phyloP scores from a whole-genome alignment of 2,113 vertebrate species.

The Neodon shergylaensis region DNA sequence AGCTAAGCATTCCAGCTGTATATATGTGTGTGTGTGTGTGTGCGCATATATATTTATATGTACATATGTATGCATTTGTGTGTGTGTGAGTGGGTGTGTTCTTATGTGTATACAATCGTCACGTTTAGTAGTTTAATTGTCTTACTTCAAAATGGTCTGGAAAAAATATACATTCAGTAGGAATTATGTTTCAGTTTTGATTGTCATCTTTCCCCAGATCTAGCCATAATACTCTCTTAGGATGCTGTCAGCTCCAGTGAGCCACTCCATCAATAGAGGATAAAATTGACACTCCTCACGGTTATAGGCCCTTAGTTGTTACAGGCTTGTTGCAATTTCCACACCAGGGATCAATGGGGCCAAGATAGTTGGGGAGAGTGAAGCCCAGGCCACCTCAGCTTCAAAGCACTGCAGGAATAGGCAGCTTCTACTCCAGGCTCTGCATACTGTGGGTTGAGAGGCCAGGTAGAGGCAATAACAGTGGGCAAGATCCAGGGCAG shows the following conservation, averaged over 20 bases:
- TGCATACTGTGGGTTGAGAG: too few relatives aligned
- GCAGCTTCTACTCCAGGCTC: too few relatives aligned
- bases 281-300: too few relatives aligned
- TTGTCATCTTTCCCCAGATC: neutral
- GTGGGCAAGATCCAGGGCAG: too few relatives aligned
- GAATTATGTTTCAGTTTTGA: neutral
- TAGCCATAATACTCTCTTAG: neutral
- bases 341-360: too few relatives aligned
- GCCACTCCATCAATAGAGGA: neutral
- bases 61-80: neutral
- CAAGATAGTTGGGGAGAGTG: too few relatives aligned
- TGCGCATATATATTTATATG: neutral
- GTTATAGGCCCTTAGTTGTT: neutral
- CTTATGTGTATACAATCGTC: neutral
- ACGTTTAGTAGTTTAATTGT: neutral
- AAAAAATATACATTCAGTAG: neutral
- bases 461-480: too few relatives aligned
- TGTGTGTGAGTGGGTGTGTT: neutral
- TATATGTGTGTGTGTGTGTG: neutral
- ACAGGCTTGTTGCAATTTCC: too few relatives aligned
- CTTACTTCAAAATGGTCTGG: neutral
- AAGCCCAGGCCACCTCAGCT: too few relatives aligned
- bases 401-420: too few relatives aligned
- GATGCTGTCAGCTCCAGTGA: neutral
- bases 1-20: neutral